These are phyloP conservation scores for Melitaea athalia DNA, from an alignment of 2,888 invertebrate species.

Conservation along the genomic window DNA sequence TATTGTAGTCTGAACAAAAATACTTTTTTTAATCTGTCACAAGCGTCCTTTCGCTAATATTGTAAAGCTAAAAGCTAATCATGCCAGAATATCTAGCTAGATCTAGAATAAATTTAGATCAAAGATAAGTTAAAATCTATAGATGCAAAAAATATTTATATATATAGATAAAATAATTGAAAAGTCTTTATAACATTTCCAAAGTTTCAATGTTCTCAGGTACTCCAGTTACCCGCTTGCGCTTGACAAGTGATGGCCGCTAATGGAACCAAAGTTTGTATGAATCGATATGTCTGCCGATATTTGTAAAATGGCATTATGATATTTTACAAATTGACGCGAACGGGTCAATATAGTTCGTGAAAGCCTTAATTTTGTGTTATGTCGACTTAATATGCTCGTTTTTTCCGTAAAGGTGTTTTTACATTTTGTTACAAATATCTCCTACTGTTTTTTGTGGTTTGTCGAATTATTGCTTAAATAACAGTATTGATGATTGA, in stretches of 20 bases:
- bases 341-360: not conserved
- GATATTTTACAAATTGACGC: conserved; percentile 3
- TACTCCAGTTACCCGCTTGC: conserved; percentile 1
- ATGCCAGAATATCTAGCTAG: not conserved
- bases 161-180: too few relatives aligned
- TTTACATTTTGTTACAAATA: too few relatives aligned
- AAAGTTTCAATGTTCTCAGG: not conserved
- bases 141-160: too few relatives aligned
- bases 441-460: too few relatives aligned
- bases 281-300: conserved; percentile 4
- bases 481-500: too few relatives aligned
- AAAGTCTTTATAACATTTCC: not conserved
- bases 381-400: not conserved
- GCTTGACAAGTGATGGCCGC: conserved; percentile 9
- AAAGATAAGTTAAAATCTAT: too few relatives aligned
- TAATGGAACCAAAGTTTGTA: conserved; percentile 13
- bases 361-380: not conserved
- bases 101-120: too few relatives aligned
- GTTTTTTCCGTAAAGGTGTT: not conserved
- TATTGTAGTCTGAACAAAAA: too few relatives aligned
- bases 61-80: not conserved
- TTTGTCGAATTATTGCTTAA: too few relatives aligned
- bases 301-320: conserved; percentile 9
- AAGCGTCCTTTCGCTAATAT: too few relatives aligned
- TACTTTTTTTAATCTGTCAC: too few relatives aligned